Percentiles rank a stretch among this genome's conserved stretches.
Evolutionary conservation across 2,888 invertebrate species (phyloP).

Genomic region (Caenorhabditis sp.): DNA sequence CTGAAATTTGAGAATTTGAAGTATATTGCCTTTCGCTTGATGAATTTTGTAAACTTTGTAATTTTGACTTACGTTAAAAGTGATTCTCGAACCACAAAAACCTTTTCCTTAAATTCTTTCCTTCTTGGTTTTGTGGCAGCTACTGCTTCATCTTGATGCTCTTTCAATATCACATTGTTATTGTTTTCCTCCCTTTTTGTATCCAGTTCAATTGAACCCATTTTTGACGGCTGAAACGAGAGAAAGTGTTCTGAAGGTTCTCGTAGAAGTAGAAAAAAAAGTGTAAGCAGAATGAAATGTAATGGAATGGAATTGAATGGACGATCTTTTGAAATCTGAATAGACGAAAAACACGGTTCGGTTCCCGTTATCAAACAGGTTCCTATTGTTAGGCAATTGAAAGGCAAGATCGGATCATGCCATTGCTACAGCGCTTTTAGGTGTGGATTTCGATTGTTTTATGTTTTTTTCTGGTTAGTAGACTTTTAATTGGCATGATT

Average conservation of each 20-base stretch:
- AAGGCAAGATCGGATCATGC: constrained; percentile 34
- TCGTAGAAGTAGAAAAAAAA: too few relatives aligned
- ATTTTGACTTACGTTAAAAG: constrained; percentile 71
- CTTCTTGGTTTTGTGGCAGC: constrained; percentile 12
- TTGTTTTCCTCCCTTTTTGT: constrained; percentile 53
- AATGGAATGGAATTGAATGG: neutral
- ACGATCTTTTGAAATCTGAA: neutral
- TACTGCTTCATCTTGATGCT: constrained; percentile 18
- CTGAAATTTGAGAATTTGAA: constrained; percentile 52
- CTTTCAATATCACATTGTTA: constrained; percentile 50
- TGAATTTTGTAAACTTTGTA: too few relatives aligned
- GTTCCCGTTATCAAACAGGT: constrained; percentile 60
- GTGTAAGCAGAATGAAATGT: neutral
- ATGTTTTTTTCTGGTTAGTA: too few relatives aligned
- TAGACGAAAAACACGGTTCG: neutral
- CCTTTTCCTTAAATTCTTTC: constrained; percentile 73
- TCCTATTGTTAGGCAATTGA: constrained; percentile 19
- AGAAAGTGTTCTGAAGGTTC: too few relatives aligned
- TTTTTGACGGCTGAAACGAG: constrained; percentile 33
- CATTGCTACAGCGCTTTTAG: neutral
- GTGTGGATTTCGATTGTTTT: too few relatives aligned
- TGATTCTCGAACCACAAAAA: constrained; percentile 72
- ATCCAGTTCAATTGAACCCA: constrained; percentile 56
- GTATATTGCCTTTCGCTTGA: too few relatives aligned
- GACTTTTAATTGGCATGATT: constrained; percentile 16